Conservation (phyloP, 2,888 invertebrate species). For the Leptinotarsa tumamoca region DNA sequence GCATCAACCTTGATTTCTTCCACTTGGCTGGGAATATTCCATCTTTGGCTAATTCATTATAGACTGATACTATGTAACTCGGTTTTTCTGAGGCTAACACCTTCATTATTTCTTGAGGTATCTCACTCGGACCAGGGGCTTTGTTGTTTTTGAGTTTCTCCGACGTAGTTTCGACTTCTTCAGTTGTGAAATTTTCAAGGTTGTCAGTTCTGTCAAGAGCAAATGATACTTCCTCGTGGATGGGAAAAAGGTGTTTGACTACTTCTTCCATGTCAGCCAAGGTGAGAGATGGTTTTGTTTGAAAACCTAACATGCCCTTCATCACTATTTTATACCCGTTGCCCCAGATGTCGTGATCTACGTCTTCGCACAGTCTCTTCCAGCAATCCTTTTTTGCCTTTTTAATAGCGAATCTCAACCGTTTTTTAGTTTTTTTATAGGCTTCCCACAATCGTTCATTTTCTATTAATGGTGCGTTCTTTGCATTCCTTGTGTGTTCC, state of each 20-base stretch:
- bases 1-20: not conserved
- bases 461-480: not conserved
- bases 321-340: conserved; percentile 1
- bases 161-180: not conserved
- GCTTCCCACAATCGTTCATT: not conserved
- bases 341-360: not conserved
- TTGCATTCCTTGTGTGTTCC: not conserved
- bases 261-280: not conserved
- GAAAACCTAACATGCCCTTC: not conserved
- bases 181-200: not conserved
- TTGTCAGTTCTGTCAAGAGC: not conserved
- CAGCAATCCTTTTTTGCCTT: not conserved
- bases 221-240: not conserved
- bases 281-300: not conserved
- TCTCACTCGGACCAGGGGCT: not conserved
- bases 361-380: not conserved
- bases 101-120: conserved; percentile 3
- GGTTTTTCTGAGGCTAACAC: not conserved
- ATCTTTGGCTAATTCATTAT: not conserved
- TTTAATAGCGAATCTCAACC: not conserved
- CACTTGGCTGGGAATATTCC: not conserved
- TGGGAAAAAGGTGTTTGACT: not conserved
- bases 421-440: not conserved
- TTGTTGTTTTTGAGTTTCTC: not conserved
- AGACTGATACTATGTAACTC: not conserved